Evolutionary conservation across 30 jellyfish, hydroid and myxozoan genomes (phyloP), one percentile per base, ranked within the genome.

Genomic region (Aurelia sp.): DNA sequence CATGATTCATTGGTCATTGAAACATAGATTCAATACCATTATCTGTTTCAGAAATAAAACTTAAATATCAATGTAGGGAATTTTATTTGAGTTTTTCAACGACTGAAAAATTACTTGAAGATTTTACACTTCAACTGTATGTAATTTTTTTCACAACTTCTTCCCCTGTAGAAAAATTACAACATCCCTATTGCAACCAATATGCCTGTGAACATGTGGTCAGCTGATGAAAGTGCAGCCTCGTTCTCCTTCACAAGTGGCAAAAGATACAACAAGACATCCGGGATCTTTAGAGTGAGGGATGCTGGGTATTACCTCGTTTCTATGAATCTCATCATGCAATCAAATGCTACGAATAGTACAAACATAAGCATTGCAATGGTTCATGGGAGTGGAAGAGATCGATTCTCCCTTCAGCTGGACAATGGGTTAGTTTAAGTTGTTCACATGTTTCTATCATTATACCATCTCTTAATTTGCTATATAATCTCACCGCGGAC

Each of bases 241-340:
- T 84, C 93, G 15, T 84, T 84, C 41, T 37, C 93, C 15, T 84
- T 84, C 75, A 84, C 93, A 66, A 84, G 93, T 58, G 93, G 93
- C 65, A 76, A 76, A 37, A 18, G 93, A 62, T 84, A 84, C 87
- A 84, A 84, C 77, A 84, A 72, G 60, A 84, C 87, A 9, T 37
- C 87, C n/a, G 93, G 93, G 21, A 48, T 72, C 21, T 84, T 84
- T 53, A 47, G 76, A n/a, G 87, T 84, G 63, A 62, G 86, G 53
- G 53, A 40, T 12, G 93, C 82, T 3, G 93, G 93, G 63, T 72
- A 71, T 40, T 84, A 84, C 79, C 93, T 84, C 80, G 86, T 76
- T 23, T 84, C 93, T 1, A 72, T 72, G 87, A 84, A 84, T 52
- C 74, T 84, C 19, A 40, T 84, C 63, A 52, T 84, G 8, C 66